Percentiles rank a stretch among this genome's conserved stretches.
These are phyloP conservation scores for Porites lutea DNA, from an alignment of 64 coral and sea anemone species.

Conservation along the genomic window DNA sequence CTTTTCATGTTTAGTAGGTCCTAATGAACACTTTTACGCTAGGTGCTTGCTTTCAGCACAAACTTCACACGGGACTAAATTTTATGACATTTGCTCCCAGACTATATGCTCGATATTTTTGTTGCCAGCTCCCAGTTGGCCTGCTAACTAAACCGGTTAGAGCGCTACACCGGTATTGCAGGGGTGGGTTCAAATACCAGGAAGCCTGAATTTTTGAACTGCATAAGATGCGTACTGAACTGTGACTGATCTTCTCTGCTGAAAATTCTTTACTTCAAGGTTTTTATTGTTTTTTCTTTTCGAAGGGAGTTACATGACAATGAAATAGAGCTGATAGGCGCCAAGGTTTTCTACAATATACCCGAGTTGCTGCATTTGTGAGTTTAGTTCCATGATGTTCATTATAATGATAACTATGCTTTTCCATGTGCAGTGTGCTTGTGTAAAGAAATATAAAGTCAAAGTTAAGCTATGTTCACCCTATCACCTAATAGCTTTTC, in stretches of 20 bases:
- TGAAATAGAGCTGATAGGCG: constrained; percentile 66
- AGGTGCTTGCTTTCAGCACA: constrained; percentile 32
- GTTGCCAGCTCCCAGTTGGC: no score
- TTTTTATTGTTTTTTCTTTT: background rate
- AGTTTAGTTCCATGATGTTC: constrained; percentile 12
- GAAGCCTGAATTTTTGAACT: no score
- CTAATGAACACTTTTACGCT: constrained; percentile 38
- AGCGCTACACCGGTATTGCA: no score
- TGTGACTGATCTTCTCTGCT: background rate
- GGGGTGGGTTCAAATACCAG: no score
- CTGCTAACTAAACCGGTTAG: no score
- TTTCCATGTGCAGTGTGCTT: no score
- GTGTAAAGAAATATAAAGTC: no score
- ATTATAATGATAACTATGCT: no score
- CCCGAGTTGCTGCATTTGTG: constrained; percentile 89
- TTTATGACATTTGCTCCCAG: constrained; percentile 43
- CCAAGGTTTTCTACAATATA: constrained; percentile 87
- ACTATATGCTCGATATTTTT: background rate
- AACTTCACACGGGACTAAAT: constrained; percentile 28
- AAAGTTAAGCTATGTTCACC: no score
- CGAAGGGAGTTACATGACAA: constrained; percentile 86
- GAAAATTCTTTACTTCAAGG: background rate
- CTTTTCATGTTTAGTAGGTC: background rate
- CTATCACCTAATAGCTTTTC: no score
- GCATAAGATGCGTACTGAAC: no score